A percentile compares a stretch with the other conserved stretches of the same genome.
These are phyloP conservation scores for Brachionus koreanus DNA, from an alignment of 1,140 invertebrate genomes.

Conservation along the genomic window DNA sequence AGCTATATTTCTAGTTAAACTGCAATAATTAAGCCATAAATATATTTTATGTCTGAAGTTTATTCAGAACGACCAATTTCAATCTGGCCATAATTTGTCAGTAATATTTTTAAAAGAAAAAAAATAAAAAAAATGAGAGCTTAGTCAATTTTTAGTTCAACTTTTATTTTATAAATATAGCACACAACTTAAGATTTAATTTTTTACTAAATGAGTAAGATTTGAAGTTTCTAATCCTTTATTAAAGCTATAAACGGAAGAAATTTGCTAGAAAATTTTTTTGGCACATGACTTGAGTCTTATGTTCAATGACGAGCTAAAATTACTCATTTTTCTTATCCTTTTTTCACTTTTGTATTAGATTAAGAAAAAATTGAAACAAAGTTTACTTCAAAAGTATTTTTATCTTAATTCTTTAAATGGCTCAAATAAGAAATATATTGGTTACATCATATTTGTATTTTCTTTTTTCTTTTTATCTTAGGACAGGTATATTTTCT, in stretches of 20 bases:
- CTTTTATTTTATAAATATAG: not conserved
- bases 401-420: slow-evolving; percentile 1
- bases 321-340: not conserved
- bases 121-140: not conserved
- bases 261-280: not conserved
- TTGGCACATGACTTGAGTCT: not conserved
- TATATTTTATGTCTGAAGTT: not conserved
- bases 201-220: not conserved
- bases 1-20: not conserved
- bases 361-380: not conserved
- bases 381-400: not conserved
- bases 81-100: not conserved
- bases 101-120: not conserved
- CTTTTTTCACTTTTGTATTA: not conserved
- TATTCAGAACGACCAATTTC: not conserved
- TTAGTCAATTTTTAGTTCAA: not conserved
- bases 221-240: not conserved
- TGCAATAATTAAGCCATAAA: not conserved
- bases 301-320: not conserved
- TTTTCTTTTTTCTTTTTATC: not conserved
- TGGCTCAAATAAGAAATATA: not conserved
- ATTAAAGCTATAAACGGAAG: not conserved
- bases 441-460: slow-evolving; percentile 14
- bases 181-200: not conserved
- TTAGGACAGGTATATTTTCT: slow-evolving; percentile 22